phyloP scores from a whole-genome alignment of 2,797 vertebrate species.

The Allobates femoralis region DNA sequence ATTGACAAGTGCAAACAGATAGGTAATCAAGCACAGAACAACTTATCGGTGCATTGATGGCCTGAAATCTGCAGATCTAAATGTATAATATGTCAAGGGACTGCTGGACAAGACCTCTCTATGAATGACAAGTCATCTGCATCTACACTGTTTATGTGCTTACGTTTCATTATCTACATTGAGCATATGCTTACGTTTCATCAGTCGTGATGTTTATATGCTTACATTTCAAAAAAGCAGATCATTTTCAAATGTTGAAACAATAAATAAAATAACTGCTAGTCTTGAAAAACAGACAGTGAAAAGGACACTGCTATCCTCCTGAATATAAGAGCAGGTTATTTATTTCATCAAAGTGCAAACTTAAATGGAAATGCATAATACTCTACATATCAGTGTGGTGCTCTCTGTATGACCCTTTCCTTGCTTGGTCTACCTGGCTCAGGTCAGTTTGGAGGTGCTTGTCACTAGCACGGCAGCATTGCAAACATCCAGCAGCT shows the following conservation, averaged over 20 bases:
- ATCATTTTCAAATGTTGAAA: background rate
- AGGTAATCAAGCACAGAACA: too few relatives aligned
- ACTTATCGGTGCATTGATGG: too few relatives aligned
- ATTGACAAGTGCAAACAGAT: too few relatives aligned
- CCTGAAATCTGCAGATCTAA: too few relatives aligned
- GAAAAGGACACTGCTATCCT: background rate
- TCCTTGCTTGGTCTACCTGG: slow-evolving; percentile 11
- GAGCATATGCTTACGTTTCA: too few relatives aligned
- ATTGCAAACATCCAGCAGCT: slow-evolving; percentile 72
- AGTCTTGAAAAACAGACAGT: background rate
- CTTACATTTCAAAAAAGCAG: background rate
- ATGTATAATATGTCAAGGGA: too few relatives aligned
- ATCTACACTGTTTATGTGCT: background rate
- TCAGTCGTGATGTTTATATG: too few relatives aligned
- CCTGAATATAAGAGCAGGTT: background rate
- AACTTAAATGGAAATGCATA: background rate
- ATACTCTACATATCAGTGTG: background rate
- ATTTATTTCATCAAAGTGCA: background rate
- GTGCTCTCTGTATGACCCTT: slow-evolving; percentile 26
- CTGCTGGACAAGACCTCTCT: too few relatives aligned
- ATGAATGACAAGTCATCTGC: background rate
- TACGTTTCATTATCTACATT: too few relatives aligned
- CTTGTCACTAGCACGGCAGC: slow-evolving; percentile 71
- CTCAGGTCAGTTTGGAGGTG: slow-evolving; percentile 59
- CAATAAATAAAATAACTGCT: background rate